Evolutionary conservation across 2,888 invertebrate genomes (phyloP).

Genomic region (Holacanthella duospinosa): DNA sequence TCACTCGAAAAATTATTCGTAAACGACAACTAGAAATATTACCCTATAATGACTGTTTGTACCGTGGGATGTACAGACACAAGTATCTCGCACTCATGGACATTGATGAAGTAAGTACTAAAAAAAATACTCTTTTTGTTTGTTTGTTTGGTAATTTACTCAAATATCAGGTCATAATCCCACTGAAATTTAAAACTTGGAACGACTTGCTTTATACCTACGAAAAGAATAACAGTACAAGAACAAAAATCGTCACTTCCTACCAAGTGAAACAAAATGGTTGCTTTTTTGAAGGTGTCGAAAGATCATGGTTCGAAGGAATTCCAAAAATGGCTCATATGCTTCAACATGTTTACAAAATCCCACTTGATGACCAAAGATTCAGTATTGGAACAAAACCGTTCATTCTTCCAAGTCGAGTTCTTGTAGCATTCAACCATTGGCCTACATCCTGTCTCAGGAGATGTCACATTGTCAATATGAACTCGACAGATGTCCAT

Average conservation of each 20-base stretch:
- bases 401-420: not conserved
- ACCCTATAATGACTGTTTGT: conserved; percentile 17
- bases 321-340: not conserved
- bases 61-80: conserved; percentile 13
- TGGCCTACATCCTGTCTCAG: not conserved
- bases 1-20: not conserved
- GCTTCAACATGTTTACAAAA: not conserved
- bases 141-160: too few species aligned
- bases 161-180: not conserved
- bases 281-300: not conserved
- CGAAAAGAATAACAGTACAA: not conserved
- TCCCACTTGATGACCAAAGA: not conserved
- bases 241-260: not conserved
- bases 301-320: not conserved
- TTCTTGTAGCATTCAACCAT: not conserved
- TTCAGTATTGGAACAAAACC: not conserved
- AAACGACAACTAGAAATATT: conserved; percentile 8
- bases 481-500: not conserved
- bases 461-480: not conserved
- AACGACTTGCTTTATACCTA: not conserved
- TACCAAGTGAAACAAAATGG: not conserved
- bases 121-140: not conserved
- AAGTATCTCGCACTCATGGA: conserved; percentile 15
- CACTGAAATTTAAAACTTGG: not conserved
- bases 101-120: conserved; percentile 13